These are phyloP conservation scores for Drosophila subpulchrella DNA, from an alignment of 1,140 invertebrate species.

Conservation along the genomic window DNA sequence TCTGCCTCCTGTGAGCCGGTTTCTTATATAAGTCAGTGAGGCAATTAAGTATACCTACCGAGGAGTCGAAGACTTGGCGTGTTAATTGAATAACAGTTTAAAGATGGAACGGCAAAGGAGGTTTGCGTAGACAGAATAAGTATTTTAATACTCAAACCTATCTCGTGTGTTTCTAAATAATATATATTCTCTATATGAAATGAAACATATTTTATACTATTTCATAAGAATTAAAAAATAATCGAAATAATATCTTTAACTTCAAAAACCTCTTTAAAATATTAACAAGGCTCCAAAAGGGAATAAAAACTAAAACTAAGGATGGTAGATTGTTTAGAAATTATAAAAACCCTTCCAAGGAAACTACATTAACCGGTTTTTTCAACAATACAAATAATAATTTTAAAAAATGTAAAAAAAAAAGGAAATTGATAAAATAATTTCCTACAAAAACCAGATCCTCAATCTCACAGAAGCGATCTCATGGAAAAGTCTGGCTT, in stretches of 20 bases:
- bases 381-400: too few species aligned
- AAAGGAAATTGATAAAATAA: not conserved
- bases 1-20: constrained; percentile 4
- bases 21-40: constrained; percentile 61
- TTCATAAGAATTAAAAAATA: too few species aligned
- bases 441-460: not conserved
- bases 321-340: too few species aligned
- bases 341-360: too few species aligned
- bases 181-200: too few species aligned
- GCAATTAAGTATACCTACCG: constrained; percentile 56
- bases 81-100: constrained; percentile 53
- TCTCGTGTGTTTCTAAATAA: too few species aligned
- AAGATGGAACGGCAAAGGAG: not conserved
- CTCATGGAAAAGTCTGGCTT: not conserved
- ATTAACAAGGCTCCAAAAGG: too few species aligned
- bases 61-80: constrained; percentile 24
- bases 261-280: too few species aligned
- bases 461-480: not conserved
- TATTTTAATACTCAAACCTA: not conserved
- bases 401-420: not conserved
- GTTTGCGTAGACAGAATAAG: not conserved
- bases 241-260: too few species aligned
- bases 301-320: not conserved
- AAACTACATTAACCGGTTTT: too few species aligned
- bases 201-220: not conserved